Percentiles rank a stretch among this genome's conserved stretches.
These are phyloP conservation scores for Thyatira batis DNA, from an alignment of 2,888 invertebrate species.

Conservation along the genomic window DNA sequence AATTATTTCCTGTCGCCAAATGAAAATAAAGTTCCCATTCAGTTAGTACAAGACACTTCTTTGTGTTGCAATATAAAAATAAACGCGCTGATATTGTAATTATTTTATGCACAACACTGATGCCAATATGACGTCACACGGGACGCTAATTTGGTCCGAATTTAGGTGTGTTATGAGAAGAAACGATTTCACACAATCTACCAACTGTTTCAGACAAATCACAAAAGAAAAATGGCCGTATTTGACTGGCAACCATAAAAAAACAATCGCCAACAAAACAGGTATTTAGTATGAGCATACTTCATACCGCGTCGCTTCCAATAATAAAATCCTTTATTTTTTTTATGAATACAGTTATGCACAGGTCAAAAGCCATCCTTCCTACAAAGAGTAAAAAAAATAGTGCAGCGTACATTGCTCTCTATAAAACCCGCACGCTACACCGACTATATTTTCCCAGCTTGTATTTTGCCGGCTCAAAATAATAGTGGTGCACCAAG, in stretches of 20 bases:
- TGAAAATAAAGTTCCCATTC: slow-evolving; percentile 21
- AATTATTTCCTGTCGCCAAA: slow-evolving; percentile 38
- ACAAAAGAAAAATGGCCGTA: neutral
- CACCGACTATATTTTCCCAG: slow-evolving; percentile 36
- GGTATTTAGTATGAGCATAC: neutral
- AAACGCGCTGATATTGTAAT: slow-evolving; percentile 33
- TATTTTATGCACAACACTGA: slow-evolving; percentile 14
- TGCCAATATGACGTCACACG: slow-evolving; percentile 6
- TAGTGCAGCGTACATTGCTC: slow-evolving; percentile 47
- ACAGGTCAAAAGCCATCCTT: slow-evolving; percentile 22
- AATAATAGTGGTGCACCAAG: slow-evolving; percentile 38
- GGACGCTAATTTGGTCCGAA: neutral
- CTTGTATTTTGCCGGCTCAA: slow-evolving; percentile 26
- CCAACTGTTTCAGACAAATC: neutral
- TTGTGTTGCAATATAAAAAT: slow-evolving; percentile 35
- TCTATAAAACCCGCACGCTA: slow-evolving; percentile 26
- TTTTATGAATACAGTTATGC: neutral
- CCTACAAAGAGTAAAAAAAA: slow-evolving; percentile 39
- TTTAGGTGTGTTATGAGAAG: neutral
- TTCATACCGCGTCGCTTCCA: neutral
- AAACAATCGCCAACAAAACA: neutral
- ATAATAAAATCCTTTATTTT: neutral
- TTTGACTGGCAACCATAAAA: neutral
- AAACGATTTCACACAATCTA: neutral
- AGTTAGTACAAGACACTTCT: slow-evolving; percentile 27